These are phyloP conservation scores for Adoxophyes honmai DNA, from an alignment of 1,140 invertebrate genomes.

Conservation along the genomic window DNA sequence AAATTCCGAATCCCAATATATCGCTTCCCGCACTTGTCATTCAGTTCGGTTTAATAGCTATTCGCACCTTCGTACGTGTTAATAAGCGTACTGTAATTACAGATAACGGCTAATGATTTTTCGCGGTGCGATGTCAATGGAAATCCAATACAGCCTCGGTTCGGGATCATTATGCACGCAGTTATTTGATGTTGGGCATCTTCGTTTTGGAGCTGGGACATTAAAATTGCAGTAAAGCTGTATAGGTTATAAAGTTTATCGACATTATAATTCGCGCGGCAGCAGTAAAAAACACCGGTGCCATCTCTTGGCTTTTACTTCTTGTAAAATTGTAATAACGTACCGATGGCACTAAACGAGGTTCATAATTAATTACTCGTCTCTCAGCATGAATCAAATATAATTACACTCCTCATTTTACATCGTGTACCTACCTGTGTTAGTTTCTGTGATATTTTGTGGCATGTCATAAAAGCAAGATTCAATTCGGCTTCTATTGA, in stretches of 20 bases:
- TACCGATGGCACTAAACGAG: no score
- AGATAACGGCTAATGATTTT: constrained; percentile 10
- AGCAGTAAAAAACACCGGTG: no score
- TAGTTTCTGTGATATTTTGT: no score
- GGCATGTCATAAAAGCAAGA: no score
- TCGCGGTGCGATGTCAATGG: neutral
- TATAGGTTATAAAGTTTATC: constrained; percentile 46
- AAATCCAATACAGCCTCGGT: neutral
- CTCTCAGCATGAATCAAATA: no score
- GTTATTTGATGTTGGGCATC: constrained; percentile 26
- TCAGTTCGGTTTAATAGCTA: constrained; percentile 8
- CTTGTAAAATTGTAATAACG: no score
- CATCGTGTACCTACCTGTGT: no score
- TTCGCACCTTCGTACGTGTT: constrained; percentile 3
- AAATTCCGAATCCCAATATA: neutral
- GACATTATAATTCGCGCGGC: constrained; percentile 27
- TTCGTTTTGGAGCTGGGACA: constrained; percentile 17
- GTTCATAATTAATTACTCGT: no score
- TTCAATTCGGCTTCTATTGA: no score
- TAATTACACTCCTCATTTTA: no score
- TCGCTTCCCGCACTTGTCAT: neutral
- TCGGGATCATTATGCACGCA: constrained; percentile 29
- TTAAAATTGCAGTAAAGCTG: constrained; percentile 40
- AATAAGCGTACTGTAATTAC: constrained; percentile 9
- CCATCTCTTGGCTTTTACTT: no score